Evolutionary conservation across 2,888 invertebrate genomes (phyloP).

Genomic region (Polylopha cassiicola): DNA sequence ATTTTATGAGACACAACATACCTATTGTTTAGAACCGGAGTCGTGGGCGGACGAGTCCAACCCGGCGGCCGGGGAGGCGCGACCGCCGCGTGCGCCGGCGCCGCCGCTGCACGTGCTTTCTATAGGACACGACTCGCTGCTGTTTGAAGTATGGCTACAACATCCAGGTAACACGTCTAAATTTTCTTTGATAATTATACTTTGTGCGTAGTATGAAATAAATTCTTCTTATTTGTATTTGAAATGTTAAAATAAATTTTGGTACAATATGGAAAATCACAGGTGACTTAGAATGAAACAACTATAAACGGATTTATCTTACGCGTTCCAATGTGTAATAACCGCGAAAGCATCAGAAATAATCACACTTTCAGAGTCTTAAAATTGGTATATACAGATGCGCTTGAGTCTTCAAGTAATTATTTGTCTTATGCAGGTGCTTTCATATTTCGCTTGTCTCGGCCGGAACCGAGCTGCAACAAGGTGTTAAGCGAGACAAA

Average conservation of each 20-base stretch:
- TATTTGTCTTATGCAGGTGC: slow-evolving; percentile 46
- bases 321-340: too few relatives aligned
- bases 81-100: slow-evolving; percentile 30
- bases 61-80: slow-evolving; percentile 36
- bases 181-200: too few relatives aligned
- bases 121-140: slow-evolving; percentile 79
- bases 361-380: too few relatives aligned
- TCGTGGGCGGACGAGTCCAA: slow-evolving; percentile 43
- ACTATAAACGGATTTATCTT: too few relatives aligned
- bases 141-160: slow-evolving; percentile 78
- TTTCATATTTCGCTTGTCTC: slow-evolving; percentile 66
- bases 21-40: slow-evolving; percentile 11
- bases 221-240: too few relatives aligned
- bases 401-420: not conserved
- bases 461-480: slow-evolving; percentile 69
- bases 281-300: too few relatives aligned
- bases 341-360: too few relatives aligned
- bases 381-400: not conserved
- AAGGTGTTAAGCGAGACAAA: slow-evolving; percentile 71
- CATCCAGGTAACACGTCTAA: not conserved
- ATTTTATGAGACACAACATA: not conserved
- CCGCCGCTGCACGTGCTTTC: slow-evolving; percentile 79
- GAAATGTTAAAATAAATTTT: too few relatives aligned
- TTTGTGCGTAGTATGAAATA: too few relatives aligned
- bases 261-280: too few relatives aligned